A percentile compares a stretch with the other conserved stretches of the same genome.
These are phyloP conservation scores for Martes flavigula DNA, from an alignment of 2,797 vertebrate genomes.

Conservation along the genomic window DNA sequence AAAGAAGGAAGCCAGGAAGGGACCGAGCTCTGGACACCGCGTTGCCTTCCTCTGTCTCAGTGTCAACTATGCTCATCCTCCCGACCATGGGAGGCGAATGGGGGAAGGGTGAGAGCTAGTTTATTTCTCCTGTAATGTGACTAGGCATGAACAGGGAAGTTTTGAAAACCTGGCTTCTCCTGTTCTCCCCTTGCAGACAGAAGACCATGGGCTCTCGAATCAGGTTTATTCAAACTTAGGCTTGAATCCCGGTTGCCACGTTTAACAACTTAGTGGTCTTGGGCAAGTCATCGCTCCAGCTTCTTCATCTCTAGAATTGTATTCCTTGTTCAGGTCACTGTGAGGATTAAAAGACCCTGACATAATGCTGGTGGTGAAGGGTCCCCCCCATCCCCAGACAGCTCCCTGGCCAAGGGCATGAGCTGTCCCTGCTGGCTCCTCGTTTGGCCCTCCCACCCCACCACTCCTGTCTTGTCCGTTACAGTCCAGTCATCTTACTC, in stretches of 20 bases:
- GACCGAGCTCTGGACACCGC: background rate
- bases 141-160: background rate
- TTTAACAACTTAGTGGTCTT: background rate
- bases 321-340: too few species aligned
- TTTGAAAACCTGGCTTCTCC: background rate
- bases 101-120: background rate
- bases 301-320: background rate
- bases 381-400: rapidly evolving
- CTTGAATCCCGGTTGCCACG: background rate
- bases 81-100: rapidly evolving
- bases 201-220: background rate
- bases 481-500: too few species aligned
- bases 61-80: background rate
- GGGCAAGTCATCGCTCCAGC: background rate
- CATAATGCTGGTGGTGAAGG: background rate
- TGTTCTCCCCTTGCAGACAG: background rate
- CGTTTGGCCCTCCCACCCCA: rapidly evolving
- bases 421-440: background rate
- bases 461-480: rapidly evolving
- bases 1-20: too few species aligned
- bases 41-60: background rate
- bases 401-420: background rate
- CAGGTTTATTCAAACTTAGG: background rate
- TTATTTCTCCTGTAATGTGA: background rate
- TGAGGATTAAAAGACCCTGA: background rate